Conservation (phyloP, 2,888 invertebrate genomes). For the Minunthozetes semirufus region DNA sequence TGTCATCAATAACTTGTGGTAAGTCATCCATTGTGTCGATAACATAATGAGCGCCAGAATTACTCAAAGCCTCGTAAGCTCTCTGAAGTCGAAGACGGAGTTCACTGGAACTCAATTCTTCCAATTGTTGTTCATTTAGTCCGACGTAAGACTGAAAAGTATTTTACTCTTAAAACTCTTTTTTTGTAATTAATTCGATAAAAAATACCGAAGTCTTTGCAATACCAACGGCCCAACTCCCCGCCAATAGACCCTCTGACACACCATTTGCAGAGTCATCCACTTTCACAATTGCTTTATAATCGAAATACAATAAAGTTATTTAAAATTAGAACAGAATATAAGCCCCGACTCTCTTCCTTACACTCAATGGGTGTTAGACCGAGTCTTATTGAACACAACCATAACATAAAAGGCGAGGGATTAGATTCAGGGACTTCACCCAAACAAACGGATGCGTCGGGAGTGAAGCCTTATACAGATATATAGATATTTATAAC, state of each 20-base stretch:
- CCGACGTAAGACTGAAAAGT: conserved; percentile 45
- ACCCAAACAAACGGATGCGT: conserved; percentile 48
- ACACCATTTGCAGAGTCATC: conserved; percentile 35
- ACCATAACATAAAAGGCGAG: conserved; percentile 50
- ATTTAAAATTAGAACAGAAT: background rate
- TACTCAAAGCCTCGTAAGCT: conserved; percentile 45
- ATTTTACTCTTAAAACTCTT: background rate
- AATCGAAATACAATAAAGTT: background rate
- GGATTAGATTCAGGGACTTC: conserved; percentile 49
- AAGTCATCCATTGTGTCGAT: conserved; percentile 48
- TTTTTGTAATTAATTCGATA: background rate
- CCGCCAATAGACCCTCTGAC: conserved; percentile 28
- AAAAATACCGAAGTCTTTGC: conserved; percentile 24
- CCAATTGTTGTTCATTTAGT: conserved; percentile 44
- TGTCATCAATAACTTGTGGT: conserved; percentile 44
- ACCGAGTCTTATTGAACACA: conserved; percentile 48
- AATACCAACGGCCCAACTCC: conserved; percentile 25
- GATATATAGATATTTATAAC: no score
- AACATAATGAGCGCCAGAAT: conserved; percentile 50
- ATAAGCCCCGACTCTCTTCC: no score
- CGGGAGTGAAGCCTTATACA: conserved; percentile 45
- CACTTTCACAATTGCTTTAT: conserved; percentile 21
- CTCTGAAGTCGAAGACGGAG: conserved; percentile 44
- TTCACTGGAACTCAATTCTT: conserved; percentile 44
- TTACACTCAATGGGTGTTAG: conserved; percentile 44